Evolutionary conservation across 2,888 invertebrate genomes (phyloP).

Genomic region (Ptycholaimellus sp.): DNA sequence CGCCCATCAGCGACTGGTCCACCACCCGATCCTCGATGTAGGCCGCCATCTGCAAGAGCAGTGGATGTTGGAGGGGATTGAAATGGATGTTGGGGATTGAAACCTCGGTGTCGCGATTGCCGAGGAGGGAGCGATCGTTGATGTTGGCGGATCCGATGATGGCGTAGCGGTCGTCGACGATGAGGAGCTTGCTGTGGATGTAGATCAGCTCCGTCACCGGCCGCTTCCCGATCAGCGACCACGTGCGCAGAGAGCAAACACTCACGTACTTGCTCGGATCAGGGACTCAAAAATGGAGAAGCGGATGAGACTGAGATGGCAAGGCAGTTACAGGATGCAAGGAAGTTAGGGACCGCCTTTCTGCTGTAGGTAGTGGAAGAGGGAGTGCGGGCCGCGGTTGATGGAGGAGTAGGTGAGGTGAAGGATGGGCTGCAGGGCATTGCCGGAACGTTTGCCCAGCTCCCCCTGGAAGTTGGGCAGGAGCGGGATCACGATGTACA

Average conservation of each 20-base stretch:
- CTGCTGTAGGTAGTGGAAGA: slow-evolving; percentile 45
- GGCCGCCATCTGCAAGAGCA: too few species aligned
- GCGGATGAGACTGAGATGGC: too few species aligned
- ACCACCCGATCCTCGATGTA: too few species aligned
- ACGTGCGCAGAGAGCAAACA: slow-evolving; percentile 30
- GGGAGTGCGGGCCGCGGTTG: slow-evolving; percentile 58
- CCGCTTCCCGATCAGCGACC: slow-evolving; percentile 26
- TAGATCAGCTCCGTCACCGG: slow-evolving; percentile 72
- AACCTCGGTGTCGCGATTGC: too few species aligned
- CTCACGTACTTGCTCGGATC: slow-evolving; percentile 27
- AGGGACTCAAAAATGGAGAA: too few species aligned
- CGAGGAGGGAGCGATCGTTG: slow-evolving; percentile 79
- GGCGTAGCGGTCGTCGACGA: slow-evolving; percentile 63
- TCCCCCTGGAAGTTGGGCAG: slow-evolving; percentile 35
- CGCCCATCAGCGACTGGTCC: too few species aligned
- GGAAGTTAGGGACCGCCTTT: slow-evolving; percentile 32
- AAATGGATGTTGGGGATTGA: too few species aligned
- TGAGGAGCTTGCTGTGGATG: slow-evolving; percentile 84
- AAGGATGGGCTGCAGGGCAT: slow-evolving; percentile 64
- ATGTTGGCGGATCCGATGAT: slow-evolving; percentile 96
- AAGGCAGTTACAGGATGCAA: too few species aligned
- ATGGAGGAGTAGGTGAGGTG: slow-evolving; percentile 94
- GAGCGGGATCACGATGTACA: slow-evolving; percentile 22
- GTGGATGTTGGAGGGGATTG: too few species aligned
- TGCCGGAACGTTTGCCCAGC: slow-evolving; percentile 41